Evolutionary conservation across 2,113 vertebrate genomes (phyloP).

Genomic region (Capricornis sumatraensis): DNA sequence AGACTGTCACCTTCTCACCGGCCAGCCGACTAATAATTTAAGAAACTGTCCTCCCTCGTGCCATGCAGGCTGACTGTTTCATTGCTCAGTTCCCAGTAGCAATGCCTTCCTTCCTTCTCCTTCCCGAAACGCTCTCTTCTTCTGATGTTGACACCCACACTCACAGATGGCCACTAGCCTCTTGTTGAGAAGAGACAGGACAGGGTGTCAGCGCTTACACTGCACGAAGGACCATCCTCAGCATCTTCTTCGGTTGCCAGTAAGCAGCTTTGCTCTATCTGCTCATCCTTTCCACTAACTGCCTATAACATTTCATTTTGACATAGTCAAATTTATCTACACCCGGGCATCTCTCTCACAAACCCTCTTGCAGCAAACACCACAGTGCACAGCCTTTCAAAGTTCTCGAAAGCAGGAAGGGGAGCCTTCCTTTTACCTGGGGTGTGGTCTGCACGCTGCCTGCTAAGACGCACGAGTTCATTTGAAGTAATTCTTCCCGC

Average conservation of each 20-base stretch:
- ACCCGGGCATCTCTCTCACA: not conserved
- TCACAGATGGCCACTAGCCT: slow-evolving; percentile 53
- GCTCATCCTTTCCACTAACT: not conserved
- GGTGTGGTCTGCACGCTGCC: slow-evolving; percentile 67
- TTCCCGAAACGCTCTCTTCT: not conserved
- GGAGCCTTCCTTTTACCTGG: slow-evolving; percentile 72
- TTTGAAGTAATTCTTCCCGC: slow-evolving; percentile 62
- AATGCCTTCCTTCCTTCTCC: not conserved
- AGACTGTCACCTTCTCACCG: not conserved
- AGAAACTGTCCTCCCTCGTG: not conserved
- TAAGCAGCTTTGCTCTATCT: slow-evolving; percentile 26
- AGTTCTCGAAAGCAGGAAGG: slow-evolving; percentile 64
- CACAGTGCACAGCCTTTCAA: slow-evolving; percentile 40
- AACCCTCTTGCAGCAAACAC: slow-evolving; percentile 26
- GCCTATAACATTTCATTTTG: slow-evolving; percentile 19
- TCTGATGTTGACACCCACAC: not conserved
- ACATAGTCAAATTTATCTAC: slow-evolving; percentile 24
- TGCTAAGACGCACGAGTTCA: slow-evolving; percentile 67
- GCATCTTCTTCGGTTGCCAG: slow-evolving; percentile 13
- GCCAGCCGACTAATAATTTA: not conserved
- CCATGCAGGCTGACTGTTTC: not conserved
- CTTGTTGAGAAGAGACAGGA: not conserved
- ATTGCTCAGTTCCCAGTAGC: not conserved
- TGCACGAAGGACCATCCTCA: not conserved
- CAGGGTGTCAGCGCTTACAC: not conserved